A percentile compares a stretch with the other conserved stretches of the same genome.
Evolutionary conservation across 2,113 vertebrate genomes (phyloP).

Genomic region (Rallus limicola): DNA sequence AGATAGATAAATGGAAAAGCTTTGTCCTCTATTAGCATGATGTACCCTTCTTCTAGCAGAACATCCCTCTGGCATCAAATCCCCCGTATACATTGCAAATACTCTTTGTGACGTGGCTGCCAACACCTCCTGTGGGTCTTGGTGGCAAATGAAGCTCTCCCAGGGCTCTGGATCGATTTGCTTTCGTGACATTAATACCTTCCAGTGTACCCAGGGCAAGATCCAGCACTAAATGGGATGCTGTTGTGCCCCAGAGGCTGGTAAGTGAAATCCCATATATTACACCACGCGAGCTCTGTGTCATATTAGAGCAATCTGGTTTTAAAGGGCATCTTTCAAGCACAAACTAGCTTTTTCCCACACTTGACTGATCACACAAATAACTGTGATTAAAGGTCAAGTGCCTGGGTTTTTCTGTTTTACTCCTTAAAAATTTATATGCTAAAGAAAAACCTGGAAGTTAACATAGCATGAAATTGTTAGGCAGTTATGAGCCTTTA

Average conservation of each 20-base stretch:
- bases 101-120: background rate
- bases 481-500: conserved; percentile 40
- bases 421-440: conserved; percentile 65
- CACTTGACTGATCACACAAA: conserved; percentile 68
- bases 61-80: background rate
- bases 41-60: background rate
- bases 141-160: conserved; percentile 11
- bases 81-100: fast-evolving
- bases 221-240: background rate
- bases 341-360: conserved; percentile 62
- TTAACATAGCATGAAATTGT: conserved; percentile 71
- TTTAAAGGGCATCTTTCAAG: conserved; percentile 72
- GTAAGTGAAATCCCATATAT: background rate
- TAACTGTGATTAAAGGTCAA: conserved; percentile 75
- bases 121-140: background rate
- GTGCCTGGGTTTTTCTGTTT: conserved; percentile 60
- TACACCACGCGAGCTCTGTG: conserved; percentile 16
- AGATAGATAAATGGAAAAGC: background rate
- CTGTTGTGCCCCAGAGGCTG: conserved; percentile 7
- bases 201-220: background rate
- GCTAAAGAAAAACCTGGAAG: conserved; percentile 32
- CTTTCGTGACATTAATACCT: background rate
- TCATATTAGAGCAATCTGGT: conserved; percentile 60
- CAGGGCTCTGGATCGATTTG: background rate
- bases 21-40: background rate